Evolutionary conservation across 2,888 invertebrate genomes (phyloP), one percentile per base, ranked within the genome.

Genomic region (Microplitis manilae): DNA sequence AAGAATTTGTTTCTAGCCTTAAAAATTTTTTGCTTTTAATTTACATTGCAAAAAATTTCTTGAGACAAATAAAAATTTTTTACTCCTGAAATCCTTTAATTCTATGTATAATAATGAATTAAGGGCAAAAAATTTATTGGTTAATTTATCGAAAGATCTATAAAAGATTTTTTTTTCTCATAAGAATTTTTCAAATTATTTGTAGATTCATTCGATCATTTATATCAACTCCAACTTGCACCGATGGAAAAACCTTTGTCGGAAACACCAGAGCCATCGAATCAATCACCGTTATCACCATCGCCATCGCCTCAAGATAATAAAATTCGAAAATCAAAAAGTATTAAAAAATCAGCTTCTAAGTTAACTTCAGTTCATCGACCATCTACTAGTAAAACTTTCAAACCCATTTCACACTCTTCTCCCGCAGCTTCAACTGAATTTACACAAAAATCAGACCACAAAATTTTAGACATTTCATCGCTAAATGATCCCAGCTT

Each of bases 341-440:
- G 1, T n/a, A 59, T 4, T n/a, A 59, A 59, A 59, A 59, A 59
- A 5, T 59, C 59, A 59, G 8, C 6, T 59, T 20, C 20, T 20
- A 20, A 20, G 20, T 20, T 20, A 20, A 20, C 20, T 20, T 59
- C 59, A 4, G 59, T 59, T 13, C 59, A 1, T 62, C 15, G 7
- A 17, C 17, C 62, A 17, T 62, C 62, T 62, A n/a, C n/a, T 7
- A 5, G n/a, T 62, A 62, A 62, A 5, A 15, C 6, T 9, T 62
- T 62, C 6, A n/a, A 62, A n/a, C 62, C 62, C 15, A 13, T 62
- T 62, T 62, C 62, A 62, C 62, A 62, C 13, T 62, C 62, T 62
- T 62, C 62, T 59, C 59, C 59, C 8, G 59, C n/a, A 13, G 59
- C n/a, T 13, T 30, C 30, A 30, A 59, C n/a, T 59, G 59, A 59